Evolutionary conservation across 2,797 vertebrate genomes (phyloP).

Genomic region (Xyrichtys novacula): DNA sequence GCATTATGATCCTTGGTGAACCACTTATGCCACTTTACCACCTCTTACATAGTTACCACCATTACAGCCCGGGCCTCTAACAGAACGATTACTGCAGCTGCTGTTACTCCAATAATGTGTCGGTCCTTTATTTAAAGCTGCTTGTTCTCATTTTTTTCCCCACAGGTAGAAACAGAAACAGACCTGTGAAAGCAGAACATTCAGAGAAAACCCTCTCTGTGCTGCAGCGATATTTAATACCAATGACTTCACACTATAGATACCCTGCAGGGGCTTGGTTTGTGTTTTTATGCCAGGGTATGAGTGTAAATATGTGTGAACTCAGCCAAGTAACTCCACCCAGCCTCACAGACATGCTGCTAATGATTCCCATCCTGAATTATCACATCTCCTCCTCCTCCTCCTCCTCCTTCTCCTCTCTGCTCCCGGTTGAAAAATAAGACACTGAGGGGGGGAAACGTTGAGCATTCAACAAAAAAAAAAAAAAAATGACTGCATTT

Average conservation of each 20-base stretch:
- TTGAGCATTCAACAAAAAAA: slow-evolving; percentile 6
- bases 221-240: slow-evolving; percentile 11
- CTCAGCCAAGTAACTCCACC: slow-evolving; percentile 50
- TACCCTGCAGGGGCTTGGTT: not conserved
- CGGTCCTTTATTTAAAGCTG: not conserved
- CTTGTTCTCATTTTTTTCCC: not conserved
- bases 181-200: not conserved
- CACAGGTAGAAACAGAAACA: slow-evolving; percentile 3
- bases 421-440: not conserved
- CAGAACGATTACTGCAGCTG: not conserved
- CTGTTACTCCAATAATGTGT: not conserved
- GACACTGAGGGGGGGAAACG: slow-evolving; percentile 11
- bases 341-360: slow-evolving; percentile 38
- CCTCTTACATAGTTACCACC: not conserved
- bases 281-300: slow-evolving; percentile 20
- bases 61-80: not conserved
- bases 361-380: slow-evolving; percentile 44
- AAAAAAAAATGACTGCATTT: slow-evolving; percentile 10
- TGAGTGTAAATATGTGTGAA: slow-evolving; percentile 49
- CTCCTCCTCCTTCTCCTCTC: not conserved
- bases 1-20: no score
- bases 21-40: no score
- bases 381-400: slow-evolving; percentile 5
- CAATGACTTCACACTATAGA: not conserved
- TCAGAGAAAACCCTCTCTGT: not conserved